These are phyloP conservation scores for Nestor notabilis DNA, from an alignment of 2,113 vertebrate genomes.

Conservation along the genomic window DNA sequence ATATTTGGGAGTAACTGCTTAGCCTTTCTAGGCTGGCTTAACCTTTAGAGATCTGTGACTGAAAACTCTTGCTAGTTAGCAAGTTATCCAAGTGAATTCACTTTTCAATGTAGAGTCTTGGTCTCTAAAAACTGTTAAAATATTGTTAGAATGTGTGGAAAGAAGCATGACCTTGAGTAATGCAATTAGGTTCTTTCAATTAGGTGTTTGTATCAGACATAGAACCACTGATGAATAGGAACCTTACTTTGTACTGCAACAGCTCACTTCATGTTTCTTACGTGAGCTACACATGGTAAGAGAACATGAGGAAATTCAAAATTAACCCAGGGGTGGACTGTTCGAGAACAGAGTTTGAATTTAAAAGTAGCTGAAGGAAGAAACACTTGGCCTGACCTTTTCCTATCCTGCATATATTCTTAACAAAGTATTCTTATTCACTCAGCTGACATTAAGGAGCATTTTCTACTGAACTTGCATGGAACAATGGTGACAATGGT, in stretches of 20 bases:
- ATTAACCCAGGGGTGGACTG: neutral
- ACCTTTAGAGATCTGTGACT: neutral
- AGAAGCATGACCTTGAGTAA: neutral
- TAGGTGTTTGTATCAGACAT: neutral
- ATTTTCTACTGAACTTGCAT: neutral
- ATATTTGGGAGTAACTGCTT: neutral
- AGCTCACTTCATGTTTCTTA: neutral
- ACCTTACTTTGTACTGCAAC: neutral
- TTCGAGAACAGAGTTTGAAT: neutral
- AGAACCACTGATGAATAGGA: neutral
- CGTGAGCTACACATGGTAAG: neutral
- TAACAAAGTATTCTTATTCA: neutral
- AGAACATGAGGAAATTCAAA: neutral
- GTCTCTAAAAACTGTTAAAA: neutral
- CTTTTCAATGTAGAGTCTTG: neutral
- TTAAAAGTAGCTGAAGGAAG: neutral
- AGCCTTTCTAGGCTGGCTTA: neutral
- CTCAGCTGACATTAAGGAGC: neutral
- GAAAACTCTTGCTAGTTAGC: neutral
- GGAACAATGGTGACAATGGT: neutral
- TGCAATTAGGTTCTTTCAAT: neutral
- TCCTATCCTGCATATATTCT: neutral
- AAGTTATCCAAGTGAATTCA: neutral
- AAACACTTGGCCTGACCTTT: neutral
- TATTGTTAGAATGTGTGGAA: accelerated